Evolutionary conservation across 2,888 invertebrate genomes (phyloP), one percentile per base, ranked within the genome.

Genomic region (Ochropleura leucogaster): DNA sequence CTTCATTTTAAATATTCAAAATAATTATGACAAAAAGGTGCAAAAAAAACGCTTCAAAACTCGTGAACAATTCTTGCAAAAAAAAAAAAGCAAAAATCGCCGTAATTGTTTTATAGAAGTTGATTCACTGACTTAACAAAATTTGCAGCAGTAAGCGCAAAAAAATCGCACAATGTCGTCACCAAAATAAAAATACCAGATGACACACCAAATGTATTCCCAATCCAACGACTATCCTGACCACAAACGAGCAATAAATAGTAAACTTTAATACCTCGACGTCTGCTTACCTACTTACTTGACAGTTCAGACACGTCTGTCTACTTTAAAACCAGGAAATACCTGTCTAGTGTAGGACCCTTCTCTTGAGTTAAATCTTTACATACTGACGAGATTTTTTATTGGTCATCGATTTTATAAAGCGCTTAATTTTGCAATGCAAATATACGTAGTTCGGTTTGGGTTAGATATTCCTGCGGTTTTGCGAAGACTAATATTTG

Each of bases 241-340:
- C 42, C 47, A n/a, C 20, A 51, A 40, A 70, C 70, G 57, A 20
- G 7, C 79, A 77, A 42, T 46, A 78, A 44, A 62, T 44, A 40
- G 44, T 46, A 40, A 0, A 14, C 16, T 57, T 57, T 70, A 77
- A 40, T 78, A 57, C 71, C 20, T 76, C 44, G 5, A 5, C 18
- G 44, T 70, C 55, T 71, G 12, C 30, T 16, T 63, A 74, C 20
- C 3, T 20, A 44, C 14, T 20, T 16, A 9, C 9, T 76, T 63
- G 0, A 14, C 9, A 77, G 14, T 71, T 40, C 0, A n/a, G 0
- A 12, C 79, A 77, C 79, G 76, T 76, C 0, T 44, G 9, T 12
- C 16, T 53, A 7, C 3, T 6, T 42, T 40, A 16, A n/a, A 14
- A 63, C 18, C 51, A 49, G 79, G 76, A 77, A 77, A 64, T 46